Evolutionary conservation across 1,140 invertebrate species (phyloP), one percentile per base, ranked within the genome.

Genomic region (Brachionus rotundiformis): DNA sequence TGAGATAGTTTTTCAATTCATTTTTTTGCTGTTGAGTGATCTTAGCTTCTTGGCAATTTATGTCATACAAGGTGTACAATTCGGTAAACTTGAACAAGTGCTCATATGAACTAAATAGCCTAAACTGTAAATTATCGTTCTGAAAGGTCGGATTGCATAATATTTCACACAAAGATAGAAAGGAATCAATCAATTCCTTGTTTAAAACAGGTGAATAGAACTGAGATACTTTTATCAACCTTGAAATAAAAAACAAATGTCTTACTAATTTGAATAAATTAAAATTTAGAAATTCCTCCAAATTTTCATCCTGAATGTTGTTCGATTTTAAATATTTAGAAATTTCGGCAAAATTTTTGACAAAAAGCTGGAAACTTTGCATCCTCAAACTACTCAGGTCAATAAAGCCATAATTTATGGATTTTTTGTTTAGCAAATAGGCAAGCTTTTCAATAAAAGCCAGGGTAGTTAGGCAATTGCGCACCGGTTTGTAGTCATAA

Each of bases 201-300:
- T 13, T 73, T 10, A 73, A 23, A 13, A 8, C 3, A 23, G 68
- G 68, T 27, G 68, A 73, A 44, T 73, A 73, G 41, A 13, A 73
- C n/a, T 73, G 16, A 19, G 68, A 73, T 5, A 73, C 44, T 44
- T 73, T 73, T 2, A 73, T 19, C 36, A 73, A 73, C n/a, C 39
- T 29, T 27, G 68, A 41, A 25, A 44, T 44, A 25, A 73, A 25
- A 41, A 13, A 73, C 13, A 73, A 25, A 41, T 44, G 41, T 44
- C 41, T 47, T 23, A 25, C 3, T 4, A 73, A 13, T 73, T 73
- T 73, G 36, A 25, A 44, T 8, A 25, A 31, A 23, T 44, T 44
- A 25, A 73, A 73, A 2, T 25, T 73, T 13, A 73, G 41, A 25
- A 44, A 73, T 44, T 73, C 68, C 6, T 44, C 13, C 11, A 73